Conservation (phyloP, 2,797 vertebrate genomes). For the Acanthiza pusilla region DNA sequence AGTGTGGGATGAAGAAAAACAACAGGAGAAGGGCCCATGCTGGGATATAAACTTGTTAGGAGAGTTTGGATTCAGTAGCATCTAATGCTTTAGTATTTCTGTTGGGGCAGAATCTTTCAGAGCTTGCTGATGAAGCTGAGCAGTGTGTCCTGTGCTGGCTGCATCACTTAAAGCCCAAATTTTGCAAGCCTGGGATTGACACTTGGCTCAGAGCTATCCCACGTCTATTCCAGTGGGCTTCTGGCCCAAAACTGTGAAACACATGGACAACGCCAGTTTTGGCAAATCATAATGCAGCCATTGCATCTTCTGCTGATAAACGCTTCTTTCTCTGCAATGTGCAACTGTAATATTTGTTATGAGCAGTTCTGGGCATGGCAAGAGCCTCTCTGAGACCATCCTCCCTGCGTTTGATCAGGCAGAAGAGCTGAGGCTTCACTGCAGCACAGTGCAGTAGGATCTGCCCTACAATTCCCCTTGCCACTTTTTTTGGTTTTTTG, state of each 20-base stretch:
- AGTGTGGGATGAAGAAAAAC: neutral
- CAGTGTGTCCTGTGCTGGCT: neutral
- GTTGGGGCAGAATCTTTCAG: neutral
- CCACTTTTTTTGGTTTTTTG: neutral
- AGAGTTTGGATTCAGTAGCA: neutral
- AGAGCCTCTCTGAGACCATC: neutral
- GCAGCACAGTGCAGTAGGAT: neutral
- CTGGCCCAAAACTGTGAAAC: neutral
- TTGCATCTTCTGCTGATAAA: neutral
- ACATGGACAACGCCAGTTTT: fast-evolving
- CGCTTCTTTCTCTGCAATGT: neutral
- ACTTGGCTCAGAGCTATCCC: neutral
- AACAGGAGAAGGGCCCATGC: neutral
- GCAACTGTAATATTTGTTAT: neutral
- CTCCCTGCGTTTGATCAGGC: neutral
- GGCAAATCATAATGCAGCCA: neutral
- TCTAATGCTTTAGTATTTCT: neutral
- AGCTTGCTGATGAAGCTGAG: neutral
- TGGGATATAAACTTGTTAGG: neutral
- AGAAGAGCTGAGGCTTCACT: neutral
- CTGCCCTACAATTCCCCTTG: neutral
- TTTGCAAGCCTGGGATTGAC: neutral
- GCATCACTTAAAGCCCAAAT: neutral
- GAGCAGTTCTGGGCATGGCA: neutral
- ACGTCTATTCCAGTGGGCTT: neutral